Conservation (phyloP, 2,888 invertebrate genomes). For the Lampropteryx suffumata region DNA sequence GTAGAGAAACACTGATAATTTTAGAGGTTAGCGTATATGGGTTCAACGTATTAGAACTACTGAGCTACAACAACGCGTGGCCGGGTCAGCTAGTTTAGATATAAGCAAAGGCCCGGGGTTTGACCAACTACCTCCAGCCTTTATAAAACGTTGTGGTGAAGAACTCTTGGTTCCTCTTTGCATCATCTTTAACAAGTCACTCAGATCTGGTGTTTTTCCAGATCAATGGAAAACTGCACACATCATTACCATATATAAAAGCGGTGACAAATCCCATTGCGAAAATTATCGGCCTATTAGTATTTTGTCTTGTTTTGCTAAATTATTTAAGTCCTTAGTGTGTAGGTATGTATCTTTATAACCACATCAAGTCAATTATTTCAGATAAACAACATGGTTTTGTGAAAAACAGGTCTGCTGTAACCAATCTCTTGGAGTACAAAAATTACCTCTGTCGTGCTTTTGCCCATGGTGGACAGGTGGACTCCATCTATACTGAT, state of each 20-base stretch:
- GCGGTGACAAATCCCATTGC: background rate
- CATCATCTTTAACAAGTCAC: background rate
- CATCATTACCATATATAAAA: background rate
- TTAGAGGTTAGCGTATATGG: too few relatives aligned
- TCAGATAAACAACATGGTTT: background rate
- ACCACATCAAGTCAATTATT: background rate
- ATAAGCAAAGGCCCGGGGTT: background rate
- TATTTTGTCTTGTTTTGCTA: background rate
- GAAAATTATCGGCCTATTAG: conserved; percentile 7
- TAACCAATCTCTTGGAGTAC: background rate
- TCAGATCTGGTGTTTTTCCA: background rate
- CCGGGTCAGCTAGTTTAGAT: too few relatives aligned
- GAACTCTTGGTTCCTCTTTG: too few relatives aligned
- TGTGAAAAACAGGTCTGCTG: background rate
- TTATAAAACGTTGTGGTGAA: too few relatives aligned
- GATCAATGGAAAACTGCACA: too few relatives aligned
- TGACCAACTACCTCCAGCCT: too few relatives aligned
- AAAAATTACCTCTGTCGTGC: background rate
- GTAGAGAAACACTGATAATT: too few relatives aligned
- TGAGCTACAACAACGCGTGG: too few relatives aligned
- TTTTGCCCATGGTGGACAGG: background rate
- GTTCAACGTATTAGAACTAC: too few relatives aligned
- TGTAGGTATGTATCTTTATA: background rate
- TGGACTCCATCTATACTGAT: too few relatives aligned
- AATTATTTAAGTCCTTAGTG: background rate